phyloP scores from a whole-genome alignment of 2,113 vertebrate genomes.

The Stomatorhinus ivindoensis region DNA sequence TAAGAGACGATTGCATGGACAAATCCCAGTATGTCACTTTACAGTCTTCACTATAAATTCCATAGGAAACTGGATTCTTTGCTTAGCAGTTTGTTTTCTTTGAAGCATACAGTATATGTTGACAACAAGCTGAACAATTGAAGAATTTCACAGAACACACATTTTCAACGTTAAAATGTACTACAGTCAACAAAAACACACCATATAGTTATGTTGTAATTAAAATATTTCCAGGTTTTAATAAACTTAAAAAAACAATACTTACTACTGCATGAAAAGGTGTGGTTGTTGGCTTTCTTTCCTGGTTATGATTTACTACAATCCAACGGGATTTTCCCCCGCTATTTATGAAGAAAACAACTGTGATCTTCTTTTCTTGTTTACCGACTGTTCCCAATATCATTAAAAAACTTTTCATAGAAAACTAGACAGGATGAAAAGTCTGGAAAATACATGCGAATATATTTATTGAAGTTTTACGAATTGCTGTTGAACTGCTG shows the following conservation, averaged over 20 bases:
- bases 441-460: not conserved
- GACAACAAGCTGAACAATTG: not conserved
- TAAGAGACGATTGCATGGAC: not conserved
- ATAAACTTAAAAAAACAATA: slow-evolving; percentile 10
- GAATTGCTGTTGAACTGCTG: not conserved
- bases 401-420: not conserved
- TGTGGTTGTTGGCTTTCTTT: slow-evolving; percentile 39
- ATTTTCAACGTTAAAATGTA: not conserved
- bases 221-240: not conserved
- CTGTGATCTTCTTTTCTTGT: slow-evolving; percentile 34
- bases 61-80: not conserved
- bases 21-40: not conserved
- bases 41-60: not conserved
- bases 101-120: not conserved
- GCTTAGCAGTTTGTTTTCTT: not conserved
- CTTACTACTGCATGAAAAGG: slow-evolving; percentile 32
- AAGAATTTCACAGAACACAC: not conserved
- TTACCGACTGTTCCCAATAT: slow-evolving; percentile 3
- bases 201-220: not conserved
- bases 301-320: slow-evolving; percentile 51
- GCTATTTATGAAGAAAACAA: slow-evolving; percentile 31
- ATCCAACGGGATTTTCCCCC: slow-evolving; percentile 37
- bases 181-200: not conserved
- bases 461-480: not conserved
- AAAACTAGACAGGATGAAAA: not conserved